A percentile compares a stretch with the other conserved stretches of the same genome.
Conservation (phyloP, 2,797 vertebrate genomes). For the Chanos chanos region DNA sequence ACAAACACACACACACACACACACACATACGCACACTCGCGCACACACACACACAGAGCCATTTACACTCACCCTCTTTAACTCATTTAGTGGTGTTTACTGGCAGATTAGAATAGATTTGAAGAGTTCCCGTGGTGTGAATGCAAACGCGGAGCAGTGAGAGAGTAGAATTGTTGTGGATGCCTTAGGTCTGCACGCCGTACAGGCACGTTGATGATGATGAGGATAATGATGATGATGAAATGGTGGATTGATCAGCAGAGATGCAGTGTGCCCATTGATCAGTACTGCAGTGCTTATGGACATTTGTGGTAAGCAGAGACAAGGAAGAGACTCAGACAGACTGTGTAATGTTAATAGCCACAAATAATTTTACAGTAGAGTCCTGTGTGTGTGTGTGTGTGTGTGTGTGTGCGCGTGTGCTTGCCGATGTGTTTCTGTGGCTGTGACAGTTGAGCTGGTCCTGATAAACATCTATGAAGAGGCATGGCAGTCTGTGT, state of each 20-base stretch:
- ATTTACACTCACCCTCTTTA: not conserved
- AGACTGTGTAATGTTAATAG: not conserved
- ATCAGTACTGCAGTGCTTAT: not conserved
- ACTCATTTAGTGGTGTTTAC: not conserved
- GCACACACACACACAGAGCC: not conserved
- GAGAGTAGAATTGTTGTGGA: not conserved
- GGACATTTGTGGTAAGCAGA: not conserved
- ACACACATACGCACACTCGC: too few species aligned
- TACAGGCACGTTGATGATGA: too few species aligned
- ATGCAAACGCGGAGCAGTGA: not conserved
- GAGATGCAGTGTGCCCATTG: not conserved
- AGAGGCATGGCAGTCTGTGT: too few species aligned
- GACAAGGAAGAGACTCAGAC: not conserved
- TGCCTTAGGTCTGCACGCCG: too few species aligned
- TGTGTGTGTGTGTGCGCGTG: not conserved
- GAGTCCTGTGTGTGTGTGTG: too few species aligned
- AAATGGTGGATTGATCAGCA: constrained; percentile 2
- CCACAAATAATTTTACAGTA: not conserved
- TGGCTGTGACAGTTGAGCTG: not conserved
- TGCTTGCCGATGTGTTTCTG: not conserved
- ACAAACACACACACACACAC: too few species aligned
- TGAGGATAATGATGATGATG: constrained; percentile 2
- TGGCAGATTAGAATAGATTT: too few species aligned
- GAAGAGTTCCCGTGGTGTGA: not conserved
- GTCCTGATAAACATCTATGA: not conserved